Evolutionary conservation across 2,113 vertebrate genomes (phyloP).

Genomic region (Clarias batrachus): DNA sequence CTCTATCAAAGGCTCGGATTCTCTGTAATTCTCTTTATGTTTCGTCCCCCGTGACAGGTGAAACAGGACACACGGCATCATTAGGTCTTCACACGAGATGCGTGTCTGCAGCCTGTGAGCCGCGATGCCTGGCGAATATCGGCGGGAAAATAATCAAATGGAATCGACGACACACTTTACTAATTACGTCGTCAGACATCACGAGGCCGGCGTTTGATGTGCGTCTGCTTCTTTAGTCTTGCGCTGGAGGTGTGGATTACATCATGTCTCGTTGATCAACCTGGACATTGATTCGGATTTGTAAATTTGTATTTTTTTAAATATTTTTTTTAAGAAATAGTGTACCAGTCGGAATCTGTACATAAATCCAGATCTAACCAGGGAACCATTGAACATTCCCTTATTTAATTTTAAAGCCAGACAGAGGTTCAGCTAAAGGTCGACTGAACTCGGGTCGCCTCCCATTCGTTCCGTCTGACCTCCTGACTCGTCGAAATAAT

Average conservation of each 20-base stretch:
- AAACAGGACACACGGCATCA: conserved; percentile 30
- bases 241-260: background rate
- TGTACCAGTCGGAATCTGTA: background rate
- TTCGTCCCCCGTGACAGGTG: conserved; percentile 19
- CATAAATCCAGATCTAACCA: background rate
- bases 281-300: background rate
- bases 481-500: background rate
- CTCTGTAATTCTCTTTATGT: conserved; percentile 45
- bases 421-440: background rate
- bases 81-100: conserved; percentile 2
- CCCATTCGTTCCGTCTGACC: background rate
- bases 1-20: conserved; percentile 43
- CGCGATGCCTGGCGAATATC: background rate
- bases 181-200: background rate
- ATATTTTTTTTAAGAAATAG: too few relatives aligned
- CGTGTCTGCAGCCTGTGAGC: background rate
- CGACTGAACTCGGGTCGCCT: background rate
- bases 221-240: background rate
- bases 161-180: background rate
- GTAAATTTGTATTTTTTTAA: too few relatives aligned
- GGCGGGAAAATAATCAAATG: background rate
- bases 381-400: background rate
- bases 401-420: background rate
- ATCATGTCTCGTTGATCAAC: background rate
- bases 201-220: background rate